phyloP scores from a whole-genome alignment of 2,113 vertebrate genomes.

The Pollimyrus isidori region DNA sequence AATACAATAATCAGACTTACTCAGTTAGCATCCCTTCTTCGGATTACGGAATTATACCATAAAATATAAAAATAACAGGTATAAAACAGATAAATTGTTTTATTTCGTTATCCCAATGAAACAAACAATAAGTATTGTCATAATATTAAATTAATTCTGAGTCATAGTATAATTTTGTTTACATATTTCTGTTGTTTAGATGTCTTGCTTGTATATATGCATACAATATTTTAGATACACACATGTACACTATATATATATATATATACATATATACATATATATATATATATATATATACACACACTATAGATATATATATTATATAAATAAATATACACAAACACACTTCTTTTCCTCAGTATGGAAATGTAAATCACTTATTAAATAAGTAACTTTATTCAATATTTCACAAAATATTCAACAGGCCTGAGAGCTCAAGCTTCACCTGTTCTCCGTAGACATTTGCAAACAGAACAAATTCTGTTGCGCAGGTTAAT shows the following conservation, averaged over 20 bases:
- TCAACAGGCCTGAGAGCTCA: slow-evolving; percentile 14
- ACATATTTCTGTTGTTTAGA: background rate
- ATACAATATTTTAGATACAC: background rate
- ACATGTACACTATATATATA: background rate
- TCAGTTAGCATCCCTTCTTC: background rate
- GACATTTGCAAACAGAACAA: slow-evolving; percentile 35
- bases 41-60: background rate
- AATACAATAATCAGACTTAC: background rate
- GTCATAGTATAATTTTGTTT: background rate
- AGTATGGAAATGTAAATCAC: background rate
- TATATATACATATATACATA: no score
- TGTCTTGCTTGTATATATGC: background rate
- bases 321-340: no score
- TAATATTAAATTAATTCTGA: background rate
- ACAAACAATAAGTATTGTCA: background rate
- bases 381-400: background rate
- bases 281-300: no score
- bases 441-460: slow-evolving; percentile 29
- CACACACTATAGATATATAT: no score
- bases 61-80: background rate
- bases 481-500: slow-evolving; percentile 57
- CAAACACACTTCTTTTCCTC: background rate
- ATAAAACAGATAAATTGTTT: background rate
- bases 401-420: background rate
- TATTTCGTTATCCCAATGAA: background rate